Percentiles rank a stretch among this genome's conserved stretches.
These are phyloP conservation scores for Microchirus variegatus DNA, from an alignment of 2,797 vertebrate genomes.

Conservation along the genomic window DNA sequence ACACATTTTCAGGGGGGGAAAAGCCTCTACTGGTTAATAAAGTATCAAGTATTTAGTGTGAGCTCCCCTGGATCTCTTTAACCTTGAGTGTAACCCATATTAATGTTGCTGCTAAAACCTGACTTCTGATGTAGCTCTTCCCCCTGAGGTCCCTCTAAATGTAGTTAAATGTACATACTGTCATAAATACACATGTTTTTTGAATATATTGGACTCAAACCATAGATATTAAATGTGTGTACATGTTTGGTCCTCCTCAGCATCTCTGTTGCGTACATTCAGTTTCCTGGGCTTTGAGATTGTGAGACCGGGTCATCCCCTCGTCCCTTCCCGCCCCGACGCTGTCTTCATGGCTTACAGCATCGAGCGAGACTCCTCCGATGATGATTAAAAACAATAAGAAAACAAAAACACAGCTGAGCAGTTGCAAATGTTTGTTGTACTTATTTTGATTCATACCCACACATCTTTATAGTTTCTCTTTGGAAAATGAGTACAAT, in stretches of 20 bases:
- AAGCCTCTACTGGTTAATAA: too few relatives aligned
- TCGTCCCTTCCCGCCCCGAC: constrained; percentile 95
- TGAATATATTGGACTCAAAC: background rate
- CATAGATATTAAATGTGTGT: background rate
- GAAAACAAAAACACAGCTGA: constrained; percentile 39
- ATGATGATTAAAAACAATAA: constrained; percentile 87
- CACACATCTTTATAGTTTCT: constrained; percentile 46
- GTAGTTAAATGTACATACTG: too few relatives aligned
- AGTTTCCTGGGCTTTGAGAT: constrained; percentile 99
- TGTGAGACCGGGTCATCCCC: constrained; percentile 99
- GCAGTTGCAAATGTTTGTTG: constrained; percentile 54
- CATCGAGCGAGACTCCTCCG: constrained; percentile 93
- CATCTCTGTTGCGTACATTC: constrained; percentile 94
- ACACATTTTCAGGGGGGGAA: too few relatives aligned
- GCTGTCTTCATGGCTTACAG: constrained; percentile 99
- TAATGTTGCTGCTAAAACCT: too few relatives aligned
- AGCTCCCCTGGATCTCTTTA: too few relatives aligned
- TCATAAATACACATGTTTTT: too few relatives aligned
- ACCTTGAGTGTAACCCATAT: too few relatives aligned
- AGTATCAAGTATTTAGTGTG: too few relatives aligned
- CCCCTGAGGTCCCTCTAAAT: too few relatives aligned
- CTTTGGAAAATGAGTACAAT: constrained; percentile 51
- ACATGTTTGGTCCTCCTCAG: constrained; percentile 64
- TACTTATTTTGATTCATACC: constrained; percentile 42
- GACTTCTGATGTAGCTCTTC: too few relatives aligned